Evolutionary conservation across 2,888 invertebrate species (phyloP), one percentile per base, ranked within the genome.

Genomic region (Dynastes grantii): DNA sequence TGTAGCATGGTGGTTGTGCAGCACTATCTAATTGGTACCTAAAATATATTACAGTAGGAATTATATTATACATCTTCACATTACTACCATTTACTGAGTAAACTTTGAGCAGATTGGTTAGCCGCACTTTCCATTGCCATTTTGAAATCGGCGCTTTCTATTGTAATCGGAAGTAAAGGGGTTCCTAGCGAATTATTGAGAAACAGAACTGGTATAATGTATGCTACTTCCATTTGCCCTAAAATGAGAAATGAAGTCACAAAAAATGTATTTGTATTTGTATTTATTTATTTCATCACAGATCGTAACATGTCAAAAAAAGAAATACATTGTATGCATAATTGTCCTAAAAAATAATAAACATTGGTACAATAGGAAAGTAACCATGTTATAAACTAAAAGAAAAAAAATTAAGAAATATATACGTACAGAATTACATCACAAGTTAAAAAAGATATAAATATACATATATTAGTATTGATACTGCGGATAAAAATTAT

Each of bases 121-220:
- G 92, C 91, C 0, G 94, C 93, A 13, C 92, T 91, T 73, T 93
- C 93, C 83, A 95, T 90, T 5, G 95, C 94, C 80, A 93, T 93
- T 85, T 94, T 93, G 87, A 95, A 96, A 89, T 96, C 95, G 1
- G 94, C 92, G 84, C 93, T 93, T 87, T 95, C 95, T 79, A 96
- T 91, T 4, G 94, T 94, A 84, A 94, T 93, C 0, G 96, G 96
- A 79, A 95, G 89, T 81, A 95, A 90, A 6, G 95, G 94, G 5
- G 94, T 93, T 37, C 95, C 95, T 81, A 95, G 89, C 0, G 94
- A 94, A 37, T 95, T 94, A 87, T 95, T 95, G 79, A 96, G 90
- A 88, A 96, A 95, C 81, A 96, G 88, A 49, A 96, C 92, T 0
- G 95, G 95, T 68, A 95, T 93, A 78, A 95, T 92, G 80, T 95